Base-by-base conservation (phyloP, 2,113 vertebrate genomes). In the Rattus rattus region DNA sequence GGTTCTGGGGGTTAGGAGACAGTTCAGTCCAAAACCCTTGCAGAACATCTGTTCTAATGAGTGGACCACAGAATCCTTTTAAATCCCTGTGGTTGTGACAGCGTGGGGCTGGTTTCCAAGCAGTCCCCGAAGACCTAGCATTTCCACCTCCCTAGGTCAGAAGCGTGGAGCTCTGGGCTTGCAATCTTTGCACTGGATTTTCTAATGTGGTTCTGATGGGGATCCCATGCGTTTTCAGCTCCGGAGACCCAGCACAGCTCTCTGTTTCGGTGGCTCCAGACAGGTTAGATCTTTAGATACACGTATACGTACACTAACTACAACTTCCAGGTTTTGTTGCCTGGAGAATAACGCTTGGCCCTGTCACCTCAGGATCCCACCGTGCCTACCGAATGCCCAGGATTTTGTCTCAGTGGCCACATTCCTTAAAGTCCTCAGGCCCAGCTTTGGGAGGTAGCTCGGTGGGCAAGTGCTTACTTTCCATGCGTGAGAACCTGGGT, bases 181-280 rank as follows among this genome's bases (percentile, higher is more conserved):
- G 80, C 59, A 43, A 76, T 79, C 80, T 85, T 83, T 90, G 70
- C 13, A 56, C 19, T 6, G 83, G 52, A 80, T 80, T 39, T 73
- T 73, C 86, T 33, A 84, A n/a, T 59, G 81, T 30, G 84, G 39
- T 88, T 90, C 83, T 7, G 14, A 73, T 84, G 88, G 61, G 10
- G 52, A 75, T 75, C 52, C 43, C 10, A 54, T 75, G 54, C 39
- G 80, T 84, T 87, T 30, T 85, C 52, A n/a, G 70, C 67, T 91
- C 89, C 69, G 14, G 94, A 19, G 88, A 94, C 26, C 91, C 7
- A 72, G 20, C 70, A 59, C 43, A 90, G 61, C 4, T 92, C 70
- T 85, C 49, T 81, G 80, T 85, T 94, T 80, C 83, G 76, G 49
- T 76, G 54, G 61, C 61, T 92, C 80, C 67, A 90, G 93, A 92